Percentiles rank a stretch among this genome's conserved stretches.
These are phyloP conservation scores for Pholis gunnellus DNA, from an alignment of 2,113 vertebrate species.

Conservation along the genomic window DNA sequence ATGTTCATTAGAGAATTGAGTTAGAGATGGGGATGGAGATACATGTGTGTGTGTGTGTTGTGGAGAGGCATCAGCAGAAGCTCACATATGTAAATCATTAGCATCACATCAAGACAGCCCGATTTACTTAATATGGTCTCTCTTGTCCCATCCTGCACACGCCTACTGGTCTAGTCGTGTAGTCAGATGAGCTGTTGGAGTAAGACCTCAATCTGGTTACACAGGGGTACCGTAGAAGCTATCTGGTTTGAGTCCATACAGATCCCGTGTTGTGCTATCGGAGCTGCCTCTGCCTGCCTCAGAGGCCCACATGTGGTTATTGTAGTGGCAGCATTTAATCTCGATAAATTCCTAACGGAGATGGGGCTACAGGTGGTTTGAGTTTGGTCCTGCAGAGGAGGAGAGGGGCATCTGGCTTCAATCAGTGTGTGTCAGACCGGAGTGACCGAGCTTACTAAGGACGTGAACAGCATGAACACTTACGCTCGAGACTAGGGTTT, in stretches of 20 bases:
- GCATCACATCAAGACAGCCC: conserved; percentile 4
- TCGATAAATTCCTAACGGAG: conserved; percentile 71
- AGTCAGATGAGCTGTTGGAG: conserved; percentile 13
- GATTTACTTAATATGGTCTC: not conserved
- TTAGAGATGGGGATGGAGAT: conserved; percentile 66
- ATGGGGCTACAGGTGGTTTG: conserved; percentile 79
- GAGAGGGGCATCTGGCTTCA: conserved; percentile 75
- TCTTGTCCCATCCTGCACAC: not conserved
- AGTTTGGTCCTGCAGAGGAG: conserved; percentile 68
- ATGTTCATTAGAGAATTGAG: conserved; percentile 77
- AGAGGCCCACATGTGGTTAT: conserved; percentile 72
- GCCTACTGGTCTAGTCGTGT: not conserved
- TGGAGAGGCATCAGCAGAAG: conserved; percentile 14
- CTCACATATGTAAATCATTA: conserved; percentile 34
- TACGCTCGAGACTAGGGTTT: not conserved
- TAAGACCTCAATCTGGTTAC: conserved; percentile 44
- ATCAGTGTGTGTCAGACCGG: conserved; percentile 52
- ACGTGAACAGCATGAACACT: conserved; percentile 25
- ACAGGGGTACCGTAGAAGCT: conserved; percentile 6
- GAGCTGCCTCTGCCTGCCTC: conserved; percentile 42
- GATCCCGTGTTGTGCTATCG: conserved; percentile 49
- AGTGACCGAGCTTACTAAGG: conserved; percentile 48
- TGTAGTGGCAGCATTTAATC: conserved; percentile 77
- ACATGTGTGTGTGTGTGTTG: conserved; percentile 26
- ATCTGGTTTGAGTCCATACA: conserved; percentile 36